Percentiles rank a stretch among this genome's conserved stretches.
Evolutionary conservation across 2,797 vertebrate genomes (phyloP).

Genomic region (Neosalanx taihuensis): DNA sequence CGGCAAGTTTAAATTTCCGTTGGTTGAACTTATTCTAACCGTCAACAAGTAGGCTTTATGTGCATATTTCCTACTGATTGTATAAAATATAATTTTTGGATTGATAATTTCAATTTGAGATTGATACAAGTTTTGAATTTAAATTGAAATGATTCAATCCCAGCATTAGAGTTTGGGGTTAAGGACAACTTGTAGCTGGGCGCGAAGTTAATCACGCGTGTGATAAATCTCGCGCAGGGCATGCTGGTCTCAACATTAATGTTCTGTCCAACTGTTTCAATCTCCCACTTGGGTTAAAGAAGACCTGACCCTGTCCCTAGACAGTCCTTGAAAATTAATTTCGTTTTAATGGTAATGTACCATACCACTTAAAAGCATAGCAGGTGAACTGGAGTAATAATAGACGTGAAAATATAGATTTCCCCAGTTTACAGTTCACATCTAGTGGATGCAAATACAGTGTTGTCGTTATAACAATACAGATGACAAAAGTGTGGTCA

Average conservation of each 20-base stretch:
- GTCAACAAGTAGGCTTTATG: background rate
- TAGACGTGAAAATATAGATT: background rate
- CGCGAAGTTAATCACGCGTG: conserved; percentile 65
- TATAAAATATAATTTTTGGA: background rate
- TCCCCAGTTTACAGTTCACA: background rate
- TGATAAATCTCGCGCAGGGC: conserved; percentile 56
- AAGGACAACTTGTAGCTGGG: conserved; percentile 66
- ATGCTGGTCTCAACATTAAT: conserved; percentile 37
- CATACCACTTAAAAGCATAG: conserved; percentile 22
- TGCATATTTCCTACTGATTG: background rate
- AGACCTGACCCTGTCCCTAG: conserved; percentile 32
- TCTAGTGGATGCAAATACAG: too few species aligned
- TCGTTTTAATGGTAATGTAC: conserved; percentile 41
- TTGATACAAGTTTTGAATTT: background rate
- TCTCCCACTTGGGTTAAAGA: conserved; percentile 32
- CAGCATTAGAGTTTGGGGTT: conserved; percentile 24
- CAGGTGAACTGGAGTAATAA: conserved; percentile 15
- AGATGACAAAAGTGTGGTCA: too few species aligned
- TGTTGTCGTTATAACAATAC: too few species aligned
- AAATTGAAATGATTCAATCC: conserved; percentile 31
- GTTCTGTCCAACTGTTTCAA: conserved; percentile 44
- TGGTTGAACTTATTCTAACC: conserved; percentile 6
- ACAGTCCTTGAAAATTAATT: conserved; percentile 57
- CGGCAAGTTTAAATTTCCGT: background rate
- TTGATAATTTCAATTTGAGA: background rate